Conservation (phyloP, 2,113 vertebrate species). For the Pygoscelis antarcticus region DNA sequence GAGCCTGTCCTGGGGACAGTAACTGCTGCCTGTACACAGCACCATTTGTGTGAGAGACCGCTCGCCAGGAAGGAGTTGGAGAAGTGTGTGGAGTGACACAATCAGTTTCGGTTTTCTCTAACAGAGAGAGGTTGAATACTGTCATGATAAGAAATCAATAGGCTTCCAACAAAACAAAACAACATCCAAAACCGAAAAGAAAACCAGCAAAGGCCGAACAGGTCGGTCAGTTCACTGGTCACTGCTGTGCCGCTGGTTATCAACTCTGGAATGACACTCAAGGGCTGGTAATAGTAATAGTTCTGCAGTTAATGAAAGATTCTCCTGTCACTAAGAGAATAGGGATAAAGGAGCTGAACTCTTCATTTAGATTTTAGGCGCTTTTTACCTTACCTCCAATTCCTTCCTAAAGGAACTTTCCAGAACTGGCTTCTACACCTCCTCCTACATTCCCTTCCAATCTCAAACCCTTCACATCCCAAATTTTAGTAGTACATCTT, state of each 20-base stretch:
- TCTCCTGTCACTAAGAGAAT: background rate
- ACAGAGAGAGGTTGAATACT: background rate
- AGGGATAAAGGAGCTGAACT: background rate
- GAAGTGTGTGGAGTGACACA: background rate
- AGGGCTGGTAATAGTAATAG: background rate
- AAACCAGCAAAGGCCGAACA: background rate
- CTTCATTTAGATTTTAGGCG: background rate
- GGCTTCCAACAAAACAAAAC: background rate
- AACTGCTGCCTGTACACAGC: background rate
- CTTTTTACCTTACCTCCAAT: background rate
- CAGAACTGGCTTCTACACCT: background rate
- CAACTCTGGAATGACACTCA: background rate
- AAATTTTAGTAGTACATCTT: background rate
- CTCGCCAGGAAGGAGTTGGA: fast-evolving
- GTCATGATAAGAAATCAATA: background rate
- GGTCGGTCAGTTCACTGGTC: background rate
- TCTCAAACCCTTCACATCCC: background rate
- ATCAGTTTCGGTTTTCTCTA: background rate
- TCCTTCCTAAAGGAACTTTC: background rate
- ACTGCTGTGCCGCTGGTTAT: background rate
- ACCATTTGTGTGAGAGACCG: fast-evolving
- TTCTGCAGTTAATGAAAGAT: background rate
- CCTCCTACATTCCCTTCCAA: background rate
- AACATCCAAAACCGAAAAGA: background rate
- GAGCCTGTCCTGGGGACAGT: background rate